phyloP scores from a whole-genome alignment of 2,797 vertebrate species.

The Sorex maritimensis region DNA sequence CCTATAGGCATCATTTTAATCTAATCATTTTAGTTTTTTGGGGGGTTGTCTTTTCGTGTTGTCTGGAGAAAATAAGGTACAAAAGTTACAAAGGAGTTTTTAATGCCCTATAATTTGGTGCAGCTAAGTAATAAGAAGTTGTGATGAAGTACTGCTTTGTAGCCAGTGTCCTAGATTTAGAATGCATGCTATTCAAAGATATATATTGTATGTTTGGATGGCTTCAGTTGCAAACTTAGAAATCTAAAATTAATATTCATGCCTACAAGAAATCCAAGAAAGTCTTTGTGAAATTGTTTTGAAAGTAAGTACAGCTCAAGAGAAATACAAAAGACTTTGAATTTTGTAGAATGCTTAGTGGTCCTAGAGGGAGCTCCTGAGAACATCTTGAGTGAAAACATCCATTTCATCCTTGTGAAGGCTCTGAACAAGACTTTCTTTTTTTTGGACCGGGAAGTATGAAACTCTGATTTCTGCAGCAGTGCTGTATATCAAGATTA shows the following conservation, averaged over 20 bases:
- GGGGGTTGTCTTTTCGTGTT: not conserved
- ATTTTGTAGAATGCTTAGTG: conserved; percentile 26
- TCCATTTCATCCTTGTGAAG: conserved; percentile 41
- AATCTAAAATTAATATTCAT: conserved; percentile 54
- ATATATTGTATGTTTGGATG: not conserved
- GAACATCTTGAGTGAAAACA: not conserved
- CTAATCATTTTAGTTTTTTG: not conserved
- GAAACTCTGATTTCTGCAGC: not conserved
- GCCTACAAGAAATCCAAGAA: conserved; percentile 23
- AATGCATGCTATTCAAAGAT: not conserved
- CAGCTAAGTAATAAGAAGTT: conserved; percentile 13
- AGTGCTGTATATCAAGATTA: not conserved
- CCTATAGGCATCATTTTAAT: not conserved
- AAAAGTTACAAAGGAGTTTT: conserved; percentile 44
- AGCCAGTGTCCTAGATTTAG: not conserved
- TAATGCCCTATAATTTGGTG: not conserved
- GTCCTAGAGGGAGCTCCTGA: not conserved
- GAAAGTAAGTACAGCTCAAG: not conserved
- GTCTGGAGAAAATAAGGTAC: conserved; percentile 44
- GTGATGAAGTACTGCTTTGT: not conserved
- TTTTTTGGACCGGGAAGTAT: not conserved
- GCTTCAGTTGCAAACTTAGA: not conserved
- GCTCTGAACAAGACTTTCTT: not conserved
- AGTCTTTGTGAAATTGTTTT: not conserved
- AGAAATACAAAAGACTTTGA: conserved; percentile 22